Conservation (phyloP, 2,888 invertebrate genomes). For the Drepanosiphum platanoidis region DNA sequence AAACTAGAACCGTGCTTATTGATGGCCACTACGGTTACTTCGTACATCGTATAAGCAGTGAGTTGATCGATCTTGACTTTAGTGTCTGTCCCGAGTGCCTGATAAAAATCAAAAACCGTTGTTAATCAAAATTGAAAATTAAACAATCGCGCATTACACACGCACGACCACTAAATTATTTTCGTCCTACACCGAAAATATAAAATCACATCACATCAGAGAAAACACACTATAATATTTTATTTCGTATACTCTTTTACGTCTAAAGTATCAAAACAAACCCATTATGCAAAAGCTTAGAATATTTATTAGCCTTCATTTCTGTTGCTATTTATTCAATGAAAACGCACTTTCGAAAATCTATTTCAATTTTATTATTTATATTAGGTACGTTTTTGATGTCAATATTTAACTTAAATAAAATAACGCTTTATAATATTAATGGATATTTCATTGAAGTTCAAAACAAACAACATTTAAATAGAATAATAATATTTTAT, state of each 20-base stretch:
- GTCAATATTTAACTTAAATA: background rate
- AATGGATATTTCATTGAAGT: background rate
- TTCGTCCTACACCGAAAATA: background rate
- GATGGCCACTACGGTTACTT: constrained; percentile 77
- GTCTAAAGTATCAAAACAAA: background rate
- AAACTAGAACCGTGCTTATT: constrained; percentile 82
- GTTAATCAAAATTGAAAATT: background rate
- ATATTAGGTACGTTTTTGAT: too few species aligned
- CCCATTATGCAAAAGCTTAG: background rate
- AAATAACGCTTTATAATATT: background rate
- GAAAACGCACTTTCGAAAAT: background rate
- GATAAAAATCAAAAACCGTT: background rate
- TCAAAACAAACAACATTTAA: background rate
- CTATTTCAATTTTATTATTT: background rate
- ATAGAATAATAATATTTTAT: background rate
- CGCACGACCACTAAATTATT: background rate
- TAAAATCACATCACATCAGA: background rate
- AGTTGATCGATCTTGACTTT: constrained; percentile 72
- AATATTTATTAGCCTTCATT: too few species aligned
- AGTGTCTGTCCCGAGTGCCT: constrained; percentile 64
- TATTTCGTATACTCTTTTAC: background rate
- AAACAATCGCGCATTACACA: background rate
- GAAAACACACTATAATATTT: background rate
- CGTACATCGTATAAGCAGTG: constrained; percentile 84
- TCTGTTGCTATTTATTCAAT: background rate